phyloP scores from a whole-genome alignment of 2,797 vertebrate genomes.

The Microhierax caerulescens region DNA sequence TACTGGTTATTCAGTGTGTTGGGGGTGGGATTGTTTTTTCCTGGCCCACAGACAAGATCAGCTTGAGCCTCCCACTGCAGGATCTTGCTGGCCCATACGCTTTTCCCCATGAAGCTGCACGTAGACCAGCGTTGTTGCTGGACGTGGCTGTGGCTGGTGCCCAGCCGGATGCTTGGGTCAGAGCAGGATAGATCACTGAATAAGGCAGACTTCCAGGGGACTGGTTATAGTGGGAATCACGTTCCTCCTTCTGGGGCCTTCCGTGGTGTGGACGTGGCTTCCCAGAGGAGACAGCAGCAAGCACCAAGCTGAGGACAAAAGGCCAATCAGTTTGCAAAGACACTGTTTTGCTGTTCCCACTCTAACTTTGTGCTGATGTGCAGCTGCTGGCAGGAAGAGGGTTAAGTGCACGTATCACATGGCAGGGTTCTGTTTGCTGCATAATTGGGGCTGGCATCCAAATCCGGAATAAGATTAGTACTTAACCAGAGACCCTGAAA shows the following conservation, averaged over 20 bases:
- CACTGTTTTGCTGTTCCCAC: neutral
- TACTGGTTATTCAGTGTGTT: neutral
- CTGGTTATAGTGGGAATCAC: neutral
- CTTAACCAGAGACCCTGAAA: constrained; percentile 33
- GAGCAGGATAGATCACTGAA: neutral
- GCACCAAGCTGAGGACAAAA: neutral
- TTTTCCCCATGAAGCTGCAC: neutral
- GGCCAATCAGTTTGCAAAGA: neutral
- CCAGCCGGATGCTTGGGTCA: neutral
- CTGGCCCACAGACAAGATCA: neutral
- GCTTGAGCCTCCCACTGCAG: neutral
- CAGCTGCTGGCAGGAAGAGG: constrained; percentile 26
- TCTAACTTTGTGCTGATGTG: neutral
- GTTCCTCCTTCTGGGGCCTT: neutral
- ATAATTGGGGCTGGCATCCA: constrained; percentile 20
- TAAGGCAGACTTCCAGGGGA: neutral
- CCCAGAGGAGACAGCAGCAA: neutral
- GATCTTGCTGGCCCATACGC: neutral
- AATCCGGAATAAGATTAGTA: constrained; percentile 46
- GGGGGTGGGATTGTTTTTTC: constrained; percentile 9
- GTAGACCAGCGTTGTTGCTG: neutral
- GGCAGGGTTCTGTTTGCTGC: neutral
- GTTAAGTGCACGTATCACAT: neutral
- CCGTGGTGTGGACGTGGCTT: neutral
- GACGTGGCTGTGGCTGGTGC: neutral